Base-by-base conservation (phyloP, 2,113 vertebrate genomes). In the Nipponia nippon region DNA sequence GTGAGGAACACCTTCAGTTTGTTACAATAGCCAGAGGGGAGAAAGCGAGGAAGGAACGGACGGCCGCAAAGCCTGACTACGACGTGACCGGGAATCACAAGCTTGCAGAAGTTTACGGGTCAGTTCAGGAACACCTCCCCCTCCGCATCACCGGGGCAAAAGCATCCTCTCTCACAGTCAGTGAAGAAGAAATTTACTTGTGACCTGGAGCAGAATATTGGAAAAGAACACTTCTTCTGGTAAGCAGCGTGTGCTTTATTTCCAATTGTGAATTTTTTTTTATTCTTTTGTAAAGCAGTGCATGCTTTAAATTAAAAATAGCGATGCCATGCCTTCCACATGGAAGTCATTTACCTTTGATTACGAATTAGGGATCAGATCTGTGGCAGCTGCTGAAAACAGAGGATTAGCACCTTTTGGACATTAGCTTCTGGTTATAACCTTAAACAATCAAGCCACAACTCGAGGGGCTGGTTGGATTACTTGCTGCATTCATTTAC, bases 401-500 rank as follows among this genome's bases (percentile, higher is more conserved):
- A 87, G 42, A 40, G 96, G 96, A 92, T 94, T 96, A 98, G 97
- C 98, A 98, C 97, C 97, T 97, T 91, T 93, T 94, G 84, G 93
- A 61, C 72, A 84, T 94, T 89, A 91, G 81, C 96, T 94, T 97
- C 86, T 94, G 46, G 65, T 76, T 91, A 94, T 94, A 97, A 93
- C 94, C 96, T 95, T 94, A 97, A 96, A 97, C 87, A 76, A 95
- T 97, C 91, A 88, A 96, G 95, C 96, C 88, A 87, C 84, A 92
- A 89, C 83, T 97, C 25, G 40, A 87, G 65, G 84, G 96, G 86
- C 94, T 80, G 87, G 40, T 42, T 93, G 94, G 97, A 86, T 97
- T 96, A 97, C 89, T 96, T 96, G 97, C 93, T 95, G 98, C 97
- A 97, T 98, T 98, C 97, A 94, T 56, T 96, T 91, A 97, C 89